phyloP scores from a whole-genome alignment of 2,797 vertebrate genomes.

The Pelodytes ibericus region DNA sequence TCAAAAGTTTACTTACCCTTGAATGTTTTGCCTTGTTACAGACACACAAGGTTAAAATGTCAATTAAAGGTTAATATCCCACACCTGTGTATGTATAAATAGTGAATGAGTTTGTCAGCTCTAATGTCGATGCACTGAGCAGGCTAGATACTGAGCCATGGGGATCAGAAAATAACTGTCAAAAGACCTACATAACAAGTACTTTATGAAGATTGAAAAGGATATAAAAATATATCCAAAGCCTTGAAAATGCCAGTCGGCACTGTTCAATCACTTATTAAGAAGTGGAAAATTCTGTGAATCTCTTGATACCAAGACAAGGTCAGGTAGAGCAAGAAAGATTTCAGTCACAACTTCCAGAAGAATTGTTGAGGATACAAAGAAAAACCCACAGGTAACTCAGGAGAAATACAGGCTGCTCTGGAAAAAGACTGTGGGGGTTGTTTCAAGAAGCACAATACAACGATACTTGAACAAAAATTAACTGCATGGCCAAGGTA shows the following conservation, averaged over 20 bases:
- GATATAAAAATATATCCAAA: conserved; percentile 1
- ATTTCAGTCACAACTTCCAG: not conserved
- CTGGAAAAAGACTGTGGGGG: no score
- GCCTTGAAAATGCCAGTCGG: not conserved
- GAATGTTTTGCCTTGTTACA: no score
- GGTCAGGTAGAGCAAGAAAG: not conserved
- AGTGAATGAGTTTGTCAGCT: not conserved
- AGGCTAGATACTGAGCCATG: not conserved
- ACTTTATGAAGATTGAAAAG: not conserved
- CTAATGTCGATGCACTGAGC: not conserved
- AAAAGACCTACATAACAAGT: not conserved
- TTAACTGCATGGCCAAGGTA: not conserved
- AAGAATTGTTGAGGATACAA: no score
- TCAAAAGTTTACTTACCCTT: no score
- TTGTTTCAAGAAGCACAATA: conserved; percentile 3
- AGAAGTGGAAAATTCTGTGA: not conserved
- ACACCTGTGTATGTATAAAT: not conserved
- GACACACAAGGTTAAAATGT: not conserved
- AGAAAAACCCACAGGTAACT: not conserved
- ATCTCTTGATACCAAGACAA: not conserved
- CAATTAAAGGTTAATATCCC: not conserved
- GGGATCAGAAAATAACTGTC: not conserved
- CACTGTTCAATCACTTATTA: not conserved
- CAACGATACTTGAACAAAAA: not conserved
- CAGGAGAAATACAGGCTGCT: not conserved